Conservation (phyloP, 2,888 invertebrate species). For the Brenthis hecate region DNA sequence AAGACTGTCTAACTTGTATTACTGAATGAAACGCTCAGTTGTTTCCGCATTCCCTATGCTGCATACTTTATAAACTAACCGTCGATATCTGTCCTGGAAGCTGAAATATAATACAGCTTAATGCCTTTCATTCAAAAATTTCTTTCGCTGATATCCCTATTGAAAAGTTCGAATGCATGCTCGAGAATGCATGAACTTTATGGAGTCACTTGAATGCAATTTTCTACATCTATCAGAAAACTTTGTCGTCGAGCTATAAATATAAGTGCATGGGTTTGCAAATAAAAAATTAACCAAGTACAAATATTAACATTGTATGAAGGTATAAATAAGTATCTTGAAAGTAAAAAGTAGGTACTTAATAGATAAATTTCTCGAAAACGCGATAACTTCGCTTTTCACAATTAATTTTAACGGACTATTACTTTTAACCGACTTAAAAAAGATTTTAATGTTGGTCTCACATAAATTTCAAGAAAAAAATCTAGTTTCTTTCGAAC, state of each 20-base stretch:
- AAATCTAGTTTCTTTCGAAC: no score
- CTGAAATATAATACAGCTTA: conserved; percentile 6
- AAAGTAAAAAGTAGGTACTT: no score
- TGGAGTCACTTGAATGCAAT: conserved; percentile 25
- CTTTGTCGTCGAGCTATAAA: conserved; percentile 4
- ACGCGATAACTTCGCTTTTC: no score
- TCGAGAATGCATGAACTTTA: conserved; percentile 7
- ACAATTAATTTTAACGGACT: no score
- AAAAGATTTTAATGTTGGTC: no score
- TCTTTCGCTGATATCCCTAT: conserved; percentile 6
- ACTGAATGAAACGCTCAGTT: conserved; percentile 25
- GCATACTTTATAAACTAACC: conserved; percentile 6
- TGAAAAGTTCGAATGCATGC: conserved; percentile 10
- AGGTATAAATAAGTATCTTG: no score
- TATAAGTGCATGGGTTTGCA: no score
- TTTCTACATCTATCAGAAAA: conserved; percentile 38
- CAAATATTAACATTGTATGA: no score
- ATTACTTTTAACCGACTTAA: no score
- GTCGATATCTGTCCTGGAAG: conserved; percentile 18
- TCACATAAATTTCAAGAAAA: no score
- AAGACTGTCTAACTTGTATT: conserved; percentile 28
- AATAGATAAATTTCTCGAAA: no score
- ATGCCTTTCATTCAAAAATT: conserved; percentile 12
- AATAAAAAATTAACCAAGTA: no score
- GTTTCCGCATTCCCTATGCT: conserved; percentile 18